phyloP scores from a whole-genome alignment of 2,888 invertebrate species.

The Acleris sparsana region DNA sequence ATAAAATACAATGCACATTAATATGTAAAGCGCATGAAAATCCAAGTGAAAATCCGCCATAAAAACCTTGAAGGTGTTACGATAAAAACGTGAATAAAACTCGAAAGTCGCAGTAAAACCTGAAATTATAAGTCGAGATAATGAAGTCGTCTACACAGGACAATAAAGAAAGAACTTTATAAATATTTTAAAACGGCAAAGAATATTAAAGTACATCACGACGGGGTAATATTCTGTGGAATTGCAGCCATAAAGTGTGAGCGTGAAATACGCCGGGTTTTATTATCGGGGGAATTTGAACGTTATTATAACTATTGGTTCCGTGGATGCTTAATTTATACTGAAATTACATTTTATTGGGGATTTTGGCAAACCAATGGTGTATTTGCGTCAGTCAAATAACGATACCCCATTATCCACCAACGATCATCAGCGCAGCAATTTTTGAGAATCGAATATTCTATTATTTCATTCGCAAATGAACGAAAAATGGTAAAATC shows the following conservation, averaged over 20 bases:
- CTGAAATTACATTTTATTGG: background rate
- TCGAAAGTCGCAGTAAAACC: slow-evolving; percentile 33
- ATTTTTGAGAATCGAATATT: too few species aligned
- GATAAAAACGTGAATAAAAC: slow-evolving; percentile 33
- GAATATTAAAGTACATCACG: slow-evolving; percentile 77
- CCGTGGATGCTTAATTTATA: slow-evolving; percentile 10
- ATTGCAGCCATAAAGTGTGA: slow-evolving; percentile 74
- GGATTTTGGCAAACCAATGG: too few species aligned
- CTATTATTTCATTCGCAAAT: too few species aligned
- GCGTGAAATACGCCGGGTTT: slow-evolving; percentile 78
- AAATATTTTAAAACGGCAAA: slow-evolving; percentile 77
- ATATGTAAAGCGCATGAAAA: slow-evolving; percentile 30
- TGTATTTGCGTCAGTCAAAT: too few species aligned
- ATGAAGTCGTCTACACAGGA: slow-evolving; percentile 51
- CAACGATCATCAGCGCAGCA: too few species aligned
- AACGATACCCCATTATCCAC: too few species aligned
- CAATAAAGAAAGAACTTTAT: slow-evolving; percentile 66
- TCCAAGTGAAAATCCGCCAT: slow-evolving; percentile 31
- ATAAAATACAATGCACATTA: slow-evolving; percentile 30
- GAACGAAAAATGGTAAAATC: too few species aligned
- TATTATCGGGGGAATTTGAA: slow-evolving; percentile 68
- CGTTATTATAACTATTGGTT: slow-evolving; percentile 21
- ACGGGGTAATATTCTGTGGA: slow-evolving; percentile 69
- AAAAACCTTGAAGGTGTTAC: slow-evolving; percentile 25
- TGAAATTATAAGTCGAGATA: slow-evolving; percentile 42